phyloP scores from a whole-genome alignment of 2,797 vertebrate genomes.

The Melanitta fusca region DNA sequence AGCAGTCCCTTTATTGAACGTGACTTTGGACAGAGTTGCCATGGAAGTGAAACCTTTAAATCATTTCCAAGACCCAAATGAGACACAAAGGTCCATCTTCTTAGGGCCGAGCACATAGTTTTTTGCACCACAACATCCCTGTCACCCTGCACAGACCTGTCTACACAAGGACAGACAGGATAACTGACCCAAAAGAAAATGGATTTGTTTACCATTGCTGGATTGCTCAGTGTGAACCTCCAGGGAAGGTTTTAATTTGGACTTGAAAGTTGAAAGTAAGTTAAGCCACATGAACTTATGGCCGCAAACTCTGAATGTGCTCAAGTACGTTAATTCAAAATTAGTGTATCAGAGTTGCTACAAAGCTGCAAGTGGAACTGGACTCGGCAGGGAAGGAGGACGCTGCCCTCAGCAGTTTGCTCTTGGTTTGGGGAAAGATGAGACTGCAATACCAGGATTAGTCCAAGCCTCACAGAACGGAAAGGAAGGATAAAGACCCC shows the following conservation, averaged over 20 bases:
- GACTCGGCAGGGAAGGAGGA: not conserved
- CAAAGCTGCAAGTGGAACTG: not conserved
- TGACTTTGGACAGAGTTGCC: not conserved
- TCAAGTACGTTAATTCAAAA: not conserved
- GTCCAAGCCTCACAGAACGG: not conserved
- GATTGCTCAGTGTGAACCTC: accelerated
- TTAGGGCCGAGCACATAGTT: not conserved
- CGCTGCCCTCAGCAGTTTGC: not conserved
- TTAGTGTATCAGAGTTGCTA: accelerated
- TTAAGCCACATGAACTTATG: accelerated
- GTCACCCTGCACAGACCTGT: not conserved
- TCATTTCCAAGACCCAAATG: not conserved
- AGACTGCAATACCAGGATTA: not conserved
- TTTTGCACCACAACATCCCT: not conserved
- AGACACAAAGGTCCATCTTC: not conserved
- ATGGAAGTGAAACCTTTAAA: not conserved
- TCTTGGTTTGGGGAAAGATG: not conserved
- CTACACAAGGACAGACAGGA: not conserved
- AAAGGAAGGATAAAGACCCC: not conserved
- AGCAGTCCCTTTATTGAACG: not conserved
- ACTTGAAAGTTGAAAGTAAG: not conserved
- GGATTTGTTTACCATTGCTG: not conserved
- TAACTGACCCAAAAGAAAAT: not conserved
- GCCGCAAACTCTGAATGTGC: not conserved
- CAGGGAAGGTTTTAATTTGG: not conserved